Conservation (phyloP, 2,113 vertebrate genomes). For the human (Homo sapiens) region DNA sequence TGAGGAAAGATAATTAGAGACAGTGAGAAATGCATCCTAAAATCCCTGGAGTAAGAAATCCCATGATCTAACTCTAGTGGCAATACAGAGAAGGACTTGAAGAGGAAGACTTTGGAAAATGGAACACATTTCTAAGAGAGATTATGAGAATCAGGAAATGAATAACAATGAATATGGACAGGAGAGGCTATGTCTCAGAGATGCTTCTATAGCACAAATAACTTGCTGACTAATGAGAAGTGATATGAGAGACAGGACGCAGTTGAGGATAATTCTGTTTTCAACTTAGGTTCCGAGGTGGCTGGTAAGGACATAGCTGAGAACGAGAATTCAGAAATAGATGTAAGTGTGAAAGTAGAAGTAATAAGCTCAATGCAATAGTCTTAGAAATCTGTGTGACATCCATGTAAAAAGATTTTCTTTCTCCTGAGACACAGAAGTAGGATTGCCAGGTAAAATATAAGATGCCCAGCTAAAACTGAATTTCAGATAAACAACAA, state of each 20-base stretch:
- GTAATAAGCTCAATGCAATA: neutral
- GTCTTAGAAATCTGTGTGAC: neutral
- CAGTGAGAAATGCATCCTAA: neutral
- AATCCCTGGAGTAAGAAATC: neutral
- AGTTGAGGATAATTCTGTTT: neutral
- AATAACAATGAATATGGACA: neutral
- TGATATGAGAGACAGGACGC: neutral
- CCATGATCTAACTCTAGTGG: neutral
- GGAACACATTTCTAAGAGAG: neutral
- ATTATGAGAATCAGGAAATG: neutral
- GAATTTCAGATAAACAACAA: neutral
- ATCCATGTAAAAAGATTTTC: neutral
- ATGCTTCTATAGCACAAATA: neutral
- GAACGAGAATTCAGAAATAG: neutral
- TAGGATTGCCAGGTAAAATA: neutral
- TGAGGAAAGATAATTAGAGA: neutral
- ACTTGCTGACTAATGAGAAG: neutral
- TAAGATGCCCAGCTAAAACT: neutral
- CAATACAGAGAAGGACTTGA: neutral
- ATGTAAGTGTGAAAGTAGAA: neutral
- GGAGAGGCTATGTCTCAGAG: neutral
- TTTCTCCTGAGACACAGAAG: neutral
- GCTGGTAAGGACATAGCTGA: neutral
- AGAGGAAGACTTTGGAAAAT: neutral
- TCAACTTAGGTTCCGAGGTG: neutral